Base-by-base conservation (phyloP, 1,140 invertebrate genomes). In the Prorops nasuta region DNA sequence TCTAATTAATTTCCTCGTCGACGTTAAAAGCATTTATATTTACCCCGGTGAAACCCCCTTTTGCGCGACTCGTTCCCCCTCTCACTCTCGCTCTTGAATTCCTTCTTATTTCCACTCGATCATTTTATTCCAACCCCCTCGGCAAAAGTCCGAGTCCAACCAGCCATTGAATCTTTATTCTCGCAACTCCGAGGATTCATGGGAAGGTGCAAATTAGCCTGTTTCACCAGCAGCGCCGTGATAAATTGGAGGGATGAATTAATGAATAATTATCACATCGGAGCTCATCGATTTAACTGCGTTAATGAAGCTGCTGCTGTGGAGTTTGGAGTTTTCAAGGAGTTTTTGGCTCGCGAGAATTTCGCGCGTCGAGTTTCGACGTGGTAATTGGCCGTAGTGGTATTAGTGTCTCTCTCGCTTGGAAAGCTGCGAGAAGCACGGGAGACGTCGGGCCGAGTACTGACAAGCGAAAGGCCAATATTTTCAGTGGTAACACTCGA, bases 401-500 rank as follows among this genome's bases (percentile, higher is more conserved):
- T 10, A 6, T 10, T 4, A 28, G 24, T 28, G 24, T 28, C 24
- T 39, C 36, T 47, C 24, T 20, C 14, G 44, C 31, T 16, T 19
- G 15, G 15, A 10, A 39, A 38, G 21, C 38, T 9, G 21, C 21
- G 18, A 47, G 24, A 21, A 10, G 4, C 24, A 6, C 24, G 24
- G 4, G 24, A 4, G 24, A 6, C 24, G 24, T 10, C 24, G 4
- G 4, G 24, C 24, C 24, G 24, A 6, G 4, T 28, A 4, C 4
- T 35, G 39, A 21, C 24, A 17, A 47, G 54, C 47, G 43, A 21
- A 17, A 17, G 18, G 39, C 28, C 44, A 46, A 61, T 59, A 59
- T 59, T 60, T 61, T 57, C 59, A 50, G 46, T 51, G 43, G 54
- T 57, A 51, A 51, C 58, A 47, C 49, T 49, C 54, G 42, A 56